phyloP scores from a whole-genome alignment of 30 jellyfish, hydroid and myxozoan species.

The Hydractinia symbiolongicarpus region DNA sequence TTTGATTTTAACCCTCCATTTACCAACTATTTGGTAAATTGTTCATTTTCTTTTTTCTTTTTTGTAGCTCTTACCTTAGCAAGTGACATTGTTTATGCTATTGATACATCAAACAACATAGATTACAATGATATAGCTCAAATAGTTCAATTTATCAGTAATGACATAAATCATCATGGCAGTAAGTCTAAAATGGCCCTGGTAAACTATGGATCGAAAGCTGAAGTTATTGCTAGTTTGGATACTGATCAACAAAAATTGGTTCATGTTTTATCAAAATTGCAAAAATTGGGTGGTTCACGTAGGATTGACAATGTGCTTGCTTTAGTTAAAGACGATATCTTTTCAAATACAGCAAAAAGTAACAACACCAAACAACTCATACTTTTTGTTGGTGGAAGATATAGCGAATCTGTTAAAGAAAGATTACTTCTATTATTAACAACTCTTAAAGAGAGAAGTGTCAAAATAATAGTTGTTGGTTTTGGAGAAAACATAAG shows the following conservation, averaged over 20 bases:
- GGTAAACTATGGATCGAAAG: constrained; percentile 14
- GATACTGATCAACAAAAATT: not conserved
- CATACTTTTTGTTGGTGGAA: not conserved
- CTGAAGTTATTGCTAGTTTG: constrained; percentile 10
- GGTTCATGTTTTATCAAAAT: not conserved
- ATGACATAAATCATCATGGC: not conserved
- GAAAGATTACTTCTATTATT: not conserved
- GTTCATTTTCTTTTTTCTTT: no score
- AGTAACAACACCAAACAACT: constrained; percentile 1
- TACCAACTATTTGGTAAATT: no score
- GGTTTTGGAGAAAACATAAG: constrained; percentile 1
- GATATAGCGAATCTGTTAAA: not conserved
- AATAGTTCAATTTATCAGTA: not conserved
- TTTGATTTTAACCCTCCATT: no score
- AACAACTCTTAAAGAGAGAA: not conserved
- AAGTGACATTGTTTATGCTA: constrained; percentile 16
- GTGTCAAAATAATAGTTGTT: not conserved
- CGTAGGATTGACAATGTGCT: constrained; percentile 68
- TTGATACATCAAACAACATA: constrained; percentile 17
- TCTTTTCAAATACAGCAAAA: constrained; percentile 8
- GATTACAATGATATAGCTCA: not conserved
- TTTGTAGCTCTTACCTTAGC: not conserved
- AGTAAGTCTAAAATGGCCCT: constrained; percentile 1
- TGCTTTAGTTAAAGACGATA: constrained; percentile 26
- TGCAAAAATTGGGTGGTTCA: constrained; percentile 52